Evolutionary conservation across 2,888 invertebrate species (phyloP).

Genomic region (Leucophenga montana): DNA sequence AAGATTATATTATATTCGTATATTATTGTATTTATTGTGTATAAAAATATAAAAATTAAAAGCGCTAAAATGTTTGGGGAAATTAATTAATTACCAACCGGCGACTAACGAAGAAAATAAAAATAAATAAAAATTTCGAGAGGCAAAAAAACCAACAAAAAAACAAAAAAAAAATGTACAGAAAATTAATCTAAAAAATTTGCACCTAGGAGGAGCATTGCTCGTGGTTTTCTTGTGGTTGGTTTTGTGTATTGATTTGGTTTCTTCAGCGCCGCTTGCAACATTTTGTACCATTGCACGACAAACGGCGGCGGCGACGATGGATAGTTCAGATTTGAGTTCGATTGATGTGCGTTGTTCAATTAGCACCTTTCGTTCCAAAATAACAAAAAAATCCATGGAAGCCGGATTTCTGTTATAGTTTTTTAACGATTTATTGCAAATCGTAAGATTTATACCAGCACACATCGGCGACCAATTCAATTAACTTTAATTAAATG

Average conservation of each 20-base stretch:
- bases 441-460: slow-evolving; percentile 46
- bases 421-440: slow-evolving; percentile 60
- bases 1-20: too few relatives aligned
- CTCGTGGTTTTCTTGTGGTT: background rate
- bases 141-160: too few relatives aligned
- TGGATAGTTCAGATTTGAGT: slow-evolving; percentile 38
- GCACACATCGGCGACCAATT: slow-evolving; percentile 48
- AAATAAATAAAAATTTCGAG: slow-evolving; percentile 19
- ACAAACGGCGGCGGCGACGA: slow-evolving; percentile 9
- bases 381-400: slow-evolving; percentile 33
- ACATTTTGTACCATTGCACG: slow-evolving; percentile 28
- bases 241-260: slow-evolving; percentile 5
- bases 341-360: background rate
- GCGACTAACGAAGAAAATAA: slow-evolving; percentile 15
- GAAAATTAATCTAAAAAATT: slow-evolving; percentile 2
- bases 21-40: too few relatives aligned
- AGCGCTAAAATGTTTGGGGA: slow-evolving; percentile 58
- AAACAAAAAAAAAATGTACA: slow-evolving; percentile 16
- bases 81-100: slow-evolving; percentile 25
- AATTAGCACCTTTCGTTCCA: slow-evolving; percentile 57
- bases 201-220: background rate
- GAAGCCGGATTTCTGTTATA: slow-evolving; percentile 60
- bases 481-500: slow-evolving; percentile 68
- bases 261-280: slow-evolving; percentile 32
- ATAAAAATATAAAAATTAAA: slow-evolving; percentile 50